Evolutionary conservation across 2,888 invertebrate species (phyloP), one percentile per base, ranked within the genome.

Genomic region (Andrena chrysosceles): DNA sequence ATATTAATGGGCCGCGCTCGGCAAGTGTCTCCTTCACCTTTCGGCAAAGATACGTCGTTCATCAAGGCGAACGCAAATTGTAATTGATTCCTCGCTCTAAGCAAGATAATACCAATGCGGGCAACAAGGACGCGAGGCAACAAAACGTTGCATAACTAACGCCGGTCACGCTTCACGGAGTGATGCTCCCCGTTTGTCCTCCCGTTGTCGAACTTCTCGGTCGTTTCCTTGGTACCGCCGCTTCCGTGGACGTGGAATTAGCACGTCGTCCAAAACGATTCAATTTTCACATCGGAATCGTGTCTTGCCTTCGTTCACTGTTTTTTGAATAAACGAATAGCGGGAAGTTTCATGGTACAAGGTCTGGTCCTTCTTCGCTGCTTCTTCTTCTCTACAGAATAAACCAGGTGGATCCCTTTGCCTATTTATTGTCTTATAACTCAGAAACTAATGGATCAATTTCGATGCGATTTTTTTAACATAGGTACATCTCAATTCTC

Each of bases 91-190:
- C 87, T 89, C 84, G 87, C 86, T 89, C 89, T 80, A 83, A 88
- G 89, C 89, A 86, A 90, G 89, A 90, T 91, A 93, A 92, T 91
- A 91, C 89, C 89, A 89, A 87, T 89, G 87, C 91, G 88, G 88
- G 86, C 86, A 90, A 89, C 92, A 92, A 93, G 93, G 93, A 89
- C 92, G 88, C 87, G 86, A 86, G 85, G 90, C 90, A 92, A 91
- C 91, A 87, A 92, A 91, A 91, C 88, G 91, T 93, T 93, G 93
- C 93, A 93, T 93, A 94, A 94, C 91, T 89, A 91, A 91, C 86
- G 83, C 89, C 89, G 91, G 93, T 93, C 91, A 93, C 93, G 93
- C 93, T 93, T 89, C 90, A 89, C 84, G 86, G 90, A 91, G 79
- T 87, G 88, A 90, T 89, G 87, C 88, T 89, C 87, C 85, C 68